Conservation (phyloP, 2,113 vertebrate species). For the Prunella himalayana region DNA sequence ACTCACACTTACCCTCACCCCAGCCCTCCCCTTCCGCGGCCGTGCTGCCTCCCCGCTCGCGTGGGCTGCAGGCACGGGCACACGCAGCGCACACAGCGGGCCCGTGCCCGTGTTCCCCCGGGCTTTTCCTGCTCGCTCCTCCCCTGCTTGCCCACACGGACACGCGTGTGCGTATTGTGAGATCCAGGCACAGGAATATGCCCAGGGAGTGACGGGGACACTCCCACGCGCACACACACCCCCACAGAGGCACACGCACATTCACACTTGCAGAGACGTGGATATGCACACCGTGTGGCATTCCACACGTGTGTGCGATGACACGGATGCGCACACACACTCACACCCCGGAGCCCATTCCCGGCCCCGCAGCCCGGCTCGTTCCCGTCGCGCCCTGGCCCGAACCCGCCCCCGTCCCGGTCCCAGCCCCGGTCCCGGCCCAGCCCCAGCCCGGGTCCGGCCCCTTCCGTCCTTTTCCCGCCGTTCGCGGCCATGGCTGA, state of each 20-base stretch:
- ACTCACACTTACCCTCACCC: not conserved
- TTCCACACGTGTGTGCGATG: not conserved
- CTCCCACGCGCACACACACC: no score
- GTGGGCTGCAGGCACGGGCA: not conserved
- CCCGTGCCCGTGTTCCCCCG: not conserved
- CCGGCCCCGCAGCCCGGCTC: not conserved
- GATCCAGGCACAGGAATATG: not conserved
- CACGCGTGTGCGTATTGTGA: not conserved
- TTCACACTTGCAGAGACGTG: not conserved
- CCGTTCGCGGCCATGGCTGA: not conserved
- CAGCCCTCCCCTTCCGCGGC: not conserved
- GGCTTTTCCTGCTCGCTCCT: not conserved
- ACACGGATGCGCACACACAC: not conserved
- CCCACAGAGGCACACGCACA: not conserved
- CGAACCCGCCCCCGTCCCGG: not conserved
- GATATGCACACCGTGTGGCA: no score
- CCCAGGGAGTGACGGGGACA: not conserved
- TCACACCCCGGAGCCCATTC: not conserved
- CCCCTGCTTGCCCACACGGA: not conserved
- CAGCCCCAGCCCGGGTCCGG: no score
- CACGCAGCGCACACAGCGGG: not conserved
- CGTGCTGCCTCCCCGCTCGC: fast-evolving
- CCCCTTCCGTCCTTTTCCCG: fast-evolving
- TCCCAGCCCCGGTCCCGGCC: not conserved
- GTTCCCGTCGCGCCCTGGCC: not conserved